Percentiles rank a stretch among this genome's conserved stretches.
These are phyloP conservation scores for Phaenicophaeus curvirostris DNA, from an alignment of 2,797 vertebrate species.

Conservation along the genomic window DNA sequence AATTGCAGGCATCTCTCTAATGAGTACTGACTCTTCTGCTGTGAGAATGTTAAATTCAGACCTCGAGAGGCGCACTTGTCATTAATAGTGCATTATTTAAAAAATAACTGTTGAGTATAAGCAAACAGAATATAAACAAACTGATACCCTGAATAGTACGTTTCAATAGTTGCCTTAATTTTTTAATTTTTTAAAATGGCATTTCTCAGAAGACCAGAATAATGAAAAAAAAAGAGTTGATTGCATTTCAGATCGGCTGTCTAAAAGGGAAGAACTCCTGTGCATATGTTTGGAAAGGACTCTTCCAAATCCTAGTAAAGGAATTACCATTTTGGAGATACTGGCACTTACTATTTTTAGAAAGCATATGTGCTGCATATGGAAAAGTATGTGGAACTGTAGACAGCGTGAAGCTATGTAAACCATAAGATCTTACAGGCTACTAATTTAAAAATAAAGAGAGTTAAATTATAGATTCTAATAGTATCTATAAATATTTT, in stretches of 20 bases:
- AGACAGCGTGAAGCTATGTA: conserved; percentile 41
- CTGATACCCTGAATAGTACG: neutral
- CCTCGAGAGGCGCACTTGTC: neutral
- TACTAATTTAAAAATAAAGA: conserved; percentile 58
- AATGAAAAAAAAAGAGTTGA: neutral
- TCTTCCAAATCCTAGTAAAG: conserved; percentile 27
- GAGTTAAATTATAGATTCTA: conserved; percentile 65
- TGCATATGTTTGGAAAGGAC: neutral
- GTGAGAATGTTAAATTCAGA: neutral
- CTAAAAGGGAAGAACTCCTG: neutral
- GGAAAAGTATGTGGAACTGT: neutral
- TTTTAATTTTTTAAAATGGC: neutral
- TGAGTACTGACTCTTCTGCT: neutral
- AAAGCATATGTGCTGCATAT: conserved; percentile 3
- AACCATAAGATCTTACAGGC: conserved; percentile 46
- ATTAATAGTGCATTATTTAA: neutral
- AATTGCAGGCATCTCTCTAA: neutral
- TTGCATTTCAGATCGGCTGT: neutral
- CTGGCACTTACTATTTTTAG: conserved; percentile 35
- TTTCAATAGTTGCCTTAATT: neutral
- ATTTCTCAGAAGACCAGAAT: neutral
- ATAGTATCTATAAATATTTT: conserved; percentile 53
- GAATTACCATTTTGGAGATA: conserved; percentile 36
- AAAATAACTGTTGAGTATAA: neutral
- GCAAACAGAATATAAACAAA: neutral